Percentiles rank a stretch among this genome's conserved stretches.
Conservation (phyloP, 2,888 invertebrate species). For the Lysandra coridon region DNA sequence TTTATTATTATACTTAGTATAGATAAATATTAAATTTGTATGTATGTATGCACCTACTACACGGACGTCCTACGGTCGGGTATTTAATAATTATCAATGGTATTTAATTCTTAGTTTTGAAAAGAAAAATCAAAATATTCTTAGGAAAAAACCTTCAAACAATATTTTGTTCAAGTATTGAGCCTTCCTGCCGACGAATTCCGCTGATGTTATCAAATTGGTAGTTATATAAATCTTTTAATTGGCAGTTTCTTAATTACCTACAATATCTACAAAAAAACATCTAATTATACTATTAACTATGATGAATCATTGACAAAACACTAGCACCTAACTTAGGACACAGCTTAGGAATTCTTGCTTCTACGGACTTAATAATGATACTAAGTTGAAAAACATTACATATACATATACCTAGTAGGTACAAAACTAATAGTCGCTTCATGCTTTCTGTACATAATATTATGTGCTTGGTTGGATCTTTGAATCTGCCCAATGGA, state of each 20-base stretch:
- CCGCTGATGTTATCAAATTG: conserved; percentile 12
- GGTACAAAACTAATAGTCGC: no score
- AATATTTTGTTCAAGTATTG: not conserved
- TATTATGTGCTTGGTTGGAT: no score
- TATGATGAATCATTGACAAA: not conserved
- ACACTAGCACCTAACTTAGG: not conserved
- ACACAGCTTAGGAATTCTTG: not conserved
- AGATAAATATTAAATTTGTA: not conserved
- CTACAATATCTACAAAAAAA: not conserved
- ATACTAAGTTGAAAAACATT: no score
- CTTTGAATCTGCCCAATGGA: no score
- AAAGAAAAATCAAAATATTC: not conserved
- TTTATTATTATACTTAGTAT: not conserved
- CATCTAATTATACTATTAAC: not conserved
- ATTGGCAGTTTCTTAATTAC: conserved; percentile 7
- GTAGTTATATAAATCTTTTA: not conserved
- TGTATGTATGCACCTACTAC: no score
- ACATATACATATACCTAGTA: no score
- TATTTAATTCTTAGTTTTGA: not conserved
- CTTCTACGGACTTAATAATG: not conserved
- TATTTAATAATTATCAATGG: no score
- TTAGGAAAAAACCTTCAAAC: not conserved
- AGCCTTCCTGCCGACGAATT: not conserved
- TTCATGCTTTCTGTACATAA: no score
- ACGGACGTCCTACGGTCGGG: no score